Conservation (phyloP, 1,140 invertebrate genomes). For the Drosophila guanche region DNA sequence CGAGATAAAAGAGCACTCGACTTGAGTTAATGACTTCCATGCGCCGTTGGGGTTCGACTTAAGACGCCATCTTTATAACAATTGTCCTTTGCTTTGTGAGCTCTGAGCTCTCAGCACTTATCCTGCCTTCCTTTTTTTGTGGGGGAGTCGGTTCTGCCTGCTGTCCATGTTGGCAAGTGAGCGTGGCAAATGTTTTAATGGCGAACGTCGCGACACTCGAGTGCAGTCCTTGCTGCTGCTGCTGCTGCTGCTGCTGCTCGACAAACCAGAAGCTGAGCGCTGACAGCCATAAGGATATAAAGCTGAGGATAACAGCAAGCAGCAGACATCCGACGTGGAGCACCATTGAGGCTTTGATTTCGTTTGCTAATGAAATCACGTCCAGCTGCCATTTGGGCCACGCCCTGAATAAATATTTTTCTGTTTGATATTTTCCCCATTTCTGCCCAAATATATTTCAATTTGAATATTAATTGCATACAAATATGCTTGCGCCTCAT, state of each 20-base stretch:
- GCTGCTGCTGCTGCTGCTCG: neutral
- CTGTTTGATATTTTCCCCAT: slow-evolving; percentile 26
- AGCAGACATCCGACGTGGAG: slow-evolving; percentile 39
- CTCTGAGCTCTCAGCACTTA: slow-evolving; percentile 30
- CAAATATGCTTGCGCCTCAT: slow-evolving; percentile 30
- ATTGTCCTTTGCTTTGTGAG: slow-evolving; percentile 40
- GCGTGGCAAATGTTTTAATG: slow-evolving; percentile 77
- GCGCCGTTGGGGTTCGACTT: slow-evolving; percentile 63
- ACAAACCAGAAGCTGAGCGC: too few relatives aligned
- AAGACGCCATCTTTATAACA: slow-evolving; percentile 76
- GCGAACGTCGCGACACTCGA: slow-evolving; percentile 72
- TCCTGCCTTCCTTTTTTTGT: slow-evolving; percentile 29
- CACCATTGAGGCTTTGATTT: slow-evolving; percentile 59
- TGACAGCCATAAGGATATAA: slow-evolving; percentile 22
- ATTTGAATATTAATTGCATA: slow-evolving; percentile 77
- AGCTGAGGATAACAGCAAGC: slow-evolving; percentile 9
- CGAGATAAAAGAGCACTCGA: slow-evolving; percentile 76
- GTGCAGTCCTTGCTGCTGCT: slow-evolving; percentile 49
- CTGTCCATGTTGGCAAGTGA: slow-evolving; percentile 70
- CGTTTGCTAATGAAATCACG: slow-evolving; percentile 74
- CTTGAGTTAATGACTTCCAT: slow-evolving; percentile 76
- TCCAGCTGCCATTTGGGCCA: slow-evolving; percentile 32
- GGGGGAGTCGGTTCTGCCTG: slow-evolving; percentile 19
- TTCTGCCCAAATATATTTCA: slow-evolving; percentile 11
- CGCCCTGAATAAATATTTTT: slow-evolving; percentile 33